Conservation (phyloP, 2,113 vertebrate species). For the Tor tambroides region DNA sequence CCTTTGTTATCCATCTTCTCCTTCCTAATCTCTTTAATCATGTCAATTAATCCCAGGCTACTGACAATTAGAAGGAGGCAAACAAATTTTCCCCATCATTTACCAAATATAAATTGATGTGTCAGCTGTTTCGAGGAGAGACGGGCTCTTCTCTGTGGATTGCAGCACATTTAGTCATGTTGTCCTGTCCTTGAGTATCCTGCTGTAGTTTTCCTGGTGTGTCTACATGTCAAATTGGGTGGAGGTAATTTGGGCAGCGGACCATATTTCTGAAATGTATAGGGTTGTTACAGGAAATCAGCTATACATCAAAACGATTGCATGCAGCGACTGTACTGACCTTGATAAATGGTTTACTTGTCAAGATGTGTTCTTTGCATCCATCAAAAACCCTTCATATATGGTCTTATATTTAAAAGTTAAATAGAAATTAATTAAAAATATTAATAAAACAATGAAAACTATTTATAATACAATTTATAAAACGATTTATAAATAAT, state of each 20-base stretch:
- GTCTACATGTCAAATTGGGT: constrained; percentile 17
- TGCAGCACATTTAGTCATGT: constrained; percentile 13
- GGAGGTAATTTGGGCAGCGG: background rate
- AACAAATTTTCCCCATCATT: constrained; percentile 37
- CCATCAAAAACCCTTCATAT: no score
- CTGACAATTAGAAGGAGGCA: constrained; percentile 36
- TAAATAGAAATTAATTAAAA: no score
- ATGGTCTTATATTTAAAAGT: no score
- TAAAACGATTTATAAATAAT: no score
- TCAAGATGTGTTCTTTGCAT: background rate
- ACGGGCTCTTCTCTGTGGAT: background rate
- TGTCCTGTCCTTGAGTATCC: constrained; percentile 10
- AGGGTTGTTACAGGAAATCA: background rate
- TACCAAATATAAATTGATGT: constrained; percentile 33
- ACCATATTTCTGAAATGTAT: background rate
- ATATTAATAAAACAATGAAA: no score
- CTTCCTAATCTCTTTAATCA: constrained; percentile 43
- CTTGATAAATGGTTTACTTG: constrained; percentile 30
- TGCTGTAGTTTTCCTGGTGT: background rate
- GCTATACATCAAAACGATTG: constrained; percentile 21
- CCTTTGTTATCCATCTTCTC: constrained; percentile 9
- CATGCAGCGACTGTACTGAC: constrained; percentile 22
- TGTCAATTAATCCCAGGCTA: constrained; percentile 41
- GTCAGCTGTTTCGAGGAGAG: background rate
- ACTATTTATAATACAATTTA: no score